Percentiles rank a stretch among this genome's conserved stretches.
Conservation (phyloP, 1,140 invertebrate genomes). For the Cephus cinctus region DNA sequence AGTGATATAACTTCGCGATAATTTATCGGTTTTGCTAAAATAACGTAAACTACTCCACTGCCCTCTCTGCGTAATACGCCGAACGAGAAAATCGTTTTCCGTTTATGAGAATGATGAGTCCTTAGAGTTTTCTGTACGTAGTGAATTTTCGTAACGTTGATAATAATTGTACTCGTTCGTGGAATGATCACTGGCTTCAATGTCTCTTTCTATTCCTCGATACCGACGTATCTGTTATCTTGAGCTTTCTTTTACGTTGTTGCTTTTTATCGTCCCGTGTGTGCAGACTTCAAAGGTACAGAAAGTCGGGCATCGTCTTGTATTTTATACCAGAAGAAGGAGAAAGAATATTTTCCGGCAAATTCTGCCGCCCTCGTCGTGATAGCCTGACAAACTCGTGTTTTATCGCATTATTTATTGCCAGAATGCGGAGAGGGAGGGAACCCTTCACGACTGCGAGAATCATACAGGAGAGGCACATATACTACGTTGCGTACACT, state of each 20-base stretch:
- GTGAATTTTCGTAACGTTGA: too few relatives aligned
- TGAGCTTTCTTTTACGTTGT: too few relatives aligned
- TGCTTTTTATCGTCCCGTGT: too few relatives aligned
- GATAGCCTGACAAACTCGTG: constrained; percentile 55
- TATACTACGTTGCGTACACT: constrained; percentile 11
- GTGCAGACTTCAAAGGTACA: too few relatives aligned
- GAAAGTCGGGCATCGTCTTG: too few relatives aligned
- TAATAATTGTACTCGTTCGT: too few relatives aligned
- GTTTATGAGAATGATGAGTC: constrained; percentile 17
- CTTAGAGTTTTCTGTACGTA: too few relatives aligned
- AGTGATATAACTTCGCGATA: constrained; percentile 39
- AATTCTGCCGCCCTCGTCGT: constrained; percentile 30
- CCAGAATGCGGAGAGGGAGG: constrained; percentile 16
- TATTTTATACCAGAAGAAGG: too few relatives aligned
- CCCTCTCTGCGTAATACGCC: constrained; percentile 8
- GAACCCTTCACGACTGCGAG: constrained; percentile 24
- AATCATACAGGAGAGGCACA: constrained; percentile 27
- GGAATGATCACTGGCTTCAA: too few relatives aligned
- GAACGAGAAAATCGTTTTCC: constrained; percentile 17
- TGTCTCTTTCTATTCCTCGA: too few relatives aligned
- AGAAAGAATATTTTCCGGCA: constrained; percentile 11
- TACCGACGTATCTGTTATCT: too few relatives aligned
- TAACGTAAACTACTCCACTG: constrained; percentile 44
- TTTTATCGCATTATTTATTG: constrained; percentile 59
- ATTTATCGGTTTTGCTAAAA: constrained; percentile 37